Evolutionary conservation across 2,797 vertebrate genomes (phyloP), one percentile per base, ranked within the genome.

Genomic region (Sebastes diaconus): DNA sequence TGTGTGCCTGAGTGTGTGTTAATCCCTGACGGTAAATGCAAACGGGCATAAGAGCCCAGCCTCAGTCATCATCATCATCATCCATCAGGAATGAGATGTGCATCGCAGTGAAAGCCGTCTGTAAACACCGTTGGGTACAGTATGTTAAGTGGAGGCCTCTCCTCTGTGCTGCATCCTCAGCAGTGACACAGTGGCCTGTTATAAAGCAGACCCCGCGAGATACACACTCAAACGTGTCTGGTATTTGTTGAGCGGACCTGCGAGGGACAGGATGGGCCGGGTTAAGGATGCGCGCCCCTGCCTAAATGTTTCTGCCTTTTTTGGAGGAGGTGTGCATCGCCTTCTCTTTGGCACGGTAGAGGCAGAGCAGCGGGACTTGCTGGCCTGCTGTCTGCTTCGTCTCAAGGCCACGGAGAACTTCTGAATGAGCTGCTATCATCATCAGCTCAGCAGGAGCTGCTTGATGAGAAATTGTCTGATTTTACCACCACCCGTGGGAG

Each of bases 281-380:
- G 85, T 88, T 88, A 78, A 88, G 86, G 92, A 92, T 87, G 85
- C 55, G 52, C 73, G 61, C 87, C 87, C 81, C 75, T 79, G 85
- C 66, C 79, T 79, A 90, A 87, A 95, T 95, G 93, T 93, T 96
- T 95, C 93, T 95, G 85, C 95, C 95, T 96, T 96, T 95, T 96
- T 95, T 94, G 95, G 95, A 94, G 90, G 92, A 92, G 90, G 82
- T 72, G 61, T 80, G 59, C 72, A 85, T 80, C 55, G 82, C 27
- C 77, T 90, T 2, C 11, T 77, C 74, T 92, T 87, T 92, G 91
- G 92, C 90, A 85, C 42, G 3, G 80, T 68, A 46, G 76, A 74
- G 1, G 63, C 57, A 18, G 71, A 85, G 80, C 88, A 59, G 74
- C 78, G 24, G 66, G 77, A 86, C 84, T 73, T 90, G 80, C 69